Percentiles rank a stretch among this genome's conserved stretches.
Conservation (phyloP, 2,113 vertebrate genomes). For the Antidorcas marsupialis region DNA sequence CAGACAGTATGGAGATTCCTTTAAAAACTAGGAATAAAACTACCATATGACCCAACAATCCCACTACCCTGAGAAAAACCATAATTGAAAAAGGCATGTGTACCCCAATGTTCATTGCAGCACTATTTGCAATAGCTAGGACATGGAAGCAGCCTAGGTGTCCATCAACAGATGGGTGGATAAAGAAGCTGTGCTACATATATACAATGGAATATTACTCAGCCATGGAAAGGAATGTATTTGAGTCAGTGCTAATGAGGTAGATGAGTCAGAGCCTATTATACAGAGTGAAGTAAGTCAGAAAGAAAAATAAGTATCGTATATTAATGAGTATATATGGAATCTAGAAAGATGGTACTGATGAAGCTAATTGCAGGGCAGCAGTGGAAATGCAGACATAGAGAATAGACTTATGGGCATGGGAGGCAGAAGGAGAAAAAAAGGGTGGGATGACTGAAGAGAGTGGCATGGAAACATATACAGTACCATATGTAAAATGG, state of each 20-base stretch:
- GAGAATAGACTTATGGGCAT: not conserved
- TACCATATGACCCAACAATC: not conserved
- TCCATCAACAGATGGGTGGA: not conserved
- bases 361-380: not conserved
- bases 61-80: not conserved
- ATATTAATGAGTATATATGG: not conserved
- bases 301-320: not conserved
- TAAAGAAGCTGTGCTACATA: not conserved
- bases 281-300: not conserved
- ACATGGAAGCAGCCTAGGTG: not conserved
- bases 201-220: not conserved
- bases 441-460: not conserved
- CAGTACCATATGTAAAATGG: not conserved
- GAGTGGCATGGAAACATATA: not conserved
- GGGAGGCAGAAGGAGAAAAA: not conserved
- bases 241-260: not conserved
- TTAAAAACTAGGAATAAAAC: not conserved
- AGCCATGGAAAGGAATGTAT: not conserved
- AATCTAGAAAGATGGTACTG: not conserved
- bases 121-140: not conserved
- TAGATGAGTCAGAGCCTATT: not conserved
- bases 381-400: not conserved
- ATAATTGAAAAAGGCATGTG: not conserved
- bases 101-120: not conserved
- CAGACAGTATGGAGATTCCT: not conserved